A percentile compares a stretch with the other conserved stretches of the same genome.
Conservation (phyloP, 2,113 vertebrate species). For the Salvator merianae region DNA sequence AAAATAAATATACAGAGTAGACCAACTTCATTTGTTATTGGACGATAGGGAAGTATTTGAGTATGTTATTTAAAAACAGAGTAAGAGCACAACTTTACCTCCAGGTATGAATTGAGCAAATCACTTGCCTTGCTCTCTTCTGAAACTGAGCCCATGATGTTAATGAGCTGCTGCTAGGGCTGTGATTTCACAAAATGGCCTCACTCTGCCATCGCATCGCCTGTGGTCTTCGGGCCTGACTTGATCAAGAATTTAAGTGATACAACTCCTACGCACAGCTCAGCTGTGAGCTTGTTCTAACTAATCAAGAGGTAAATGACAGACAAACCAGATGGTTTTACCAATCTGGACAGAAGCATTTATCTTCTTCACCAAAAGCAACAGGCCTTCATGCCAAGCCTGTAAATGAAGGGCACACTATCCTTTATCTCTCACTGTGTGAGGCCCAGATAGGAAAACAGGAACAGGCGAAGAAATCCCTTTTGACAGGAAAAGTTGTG, state of each 20-base stretch:
- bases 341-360: slow-evolving; percentile 40
- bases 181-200: slow-evolving; percentile 29
- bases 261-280: slow-evolving; percentile 21
- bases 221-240: slow-evolving; percentile 55
- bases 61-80: neutral
- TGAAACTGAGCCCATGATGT: slow-evolving; percentile 53
- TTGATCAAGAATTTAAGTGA: slow-evolving; percentile 32
- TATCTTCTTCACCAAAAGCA: slow-evolving; percentile 50
- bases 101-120: neutral
- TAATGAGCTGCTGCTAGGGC: slow-evolving; percentile 54
- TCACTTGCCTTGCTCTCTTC: slow-evolving; percentile 25
- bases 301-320: slow-evolving; percentile 53
- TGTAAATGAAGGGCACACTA: neutral
- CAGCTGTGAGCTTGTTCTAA: slow-evolving; percentile 30
- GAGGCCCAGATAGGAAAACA: slow-evolving; percentile 49
- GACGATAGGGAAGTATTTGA: neutral
- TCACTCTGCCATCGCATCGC: slow-evolving; percentile 23
- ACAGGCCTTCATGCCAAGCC: neutral
- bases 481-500: neutral
- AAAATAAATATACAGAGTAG: neutral
- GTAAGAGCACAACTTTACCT: accelerated
- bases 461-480: neutral
- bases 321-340: slow-evolving; percentile 41
- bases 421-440: slow-evolving; percentile 28
- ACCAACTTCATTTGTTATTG: neutral